phyloP scores from a whole-genome alignment of 2,797 vertebrate species.

The Heterohyrax brucei region DNA sequence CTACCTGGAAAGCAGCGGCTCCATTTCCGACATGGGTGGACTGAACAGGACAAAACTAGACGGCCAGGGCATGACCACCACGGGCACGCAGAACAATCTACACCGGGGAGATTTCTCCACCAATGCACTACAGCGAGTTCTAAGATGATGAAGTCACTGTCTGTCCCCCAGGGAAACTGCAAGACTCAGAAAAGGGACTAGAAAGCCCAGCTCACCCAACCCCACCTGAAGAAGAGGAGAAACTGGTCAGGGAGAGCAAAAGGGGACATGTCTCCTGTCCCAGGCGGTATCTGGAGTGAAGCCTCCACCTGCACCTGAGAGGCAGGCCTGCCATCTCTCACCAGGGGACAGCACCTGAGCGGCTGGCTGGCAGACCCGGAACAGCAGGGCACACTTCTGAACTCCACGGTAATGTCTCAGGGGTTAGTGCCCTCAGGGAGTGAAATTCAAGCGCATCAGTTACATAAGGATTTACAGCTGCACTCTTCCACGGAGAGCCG shows the following conservation, averaged over 20 bases:
- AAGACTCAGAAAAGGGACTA: not conserved
- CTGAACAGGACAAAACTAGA: constrained; percentile 3
- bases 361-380: not conserved
- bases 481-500: not conserved
- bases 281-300: not conserved
- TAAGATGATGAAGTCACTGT: not conserved
- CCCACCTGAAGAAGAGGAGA: not conserved
- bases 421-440: not conserved
- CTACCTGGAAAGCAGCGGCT: not conserved
- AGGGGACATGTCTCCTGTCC: not conserved
- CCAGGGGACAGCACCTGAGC: not conserved
- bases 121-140: not conserved
- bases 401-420: not conserved
- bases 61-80: not conserved
- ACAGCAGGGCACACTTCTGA: not conserved
- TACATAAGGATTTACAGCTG: not conserved
- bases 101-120: not conserved
- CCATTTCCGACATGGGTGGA: not conserved
- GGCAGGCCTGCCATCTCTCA: not conserved
- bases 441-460: not conserved
- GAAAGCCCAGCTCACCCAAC: not conserved
- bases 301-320: not conserved
- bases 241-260: not conserved
- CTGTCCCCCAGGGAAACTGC: not conserved
- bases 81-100: not conserved